Evolutionary conservation across 2,888 invertebrate genomes (phyloP).

Genomic region (Ormyrus rosae): DNA sequence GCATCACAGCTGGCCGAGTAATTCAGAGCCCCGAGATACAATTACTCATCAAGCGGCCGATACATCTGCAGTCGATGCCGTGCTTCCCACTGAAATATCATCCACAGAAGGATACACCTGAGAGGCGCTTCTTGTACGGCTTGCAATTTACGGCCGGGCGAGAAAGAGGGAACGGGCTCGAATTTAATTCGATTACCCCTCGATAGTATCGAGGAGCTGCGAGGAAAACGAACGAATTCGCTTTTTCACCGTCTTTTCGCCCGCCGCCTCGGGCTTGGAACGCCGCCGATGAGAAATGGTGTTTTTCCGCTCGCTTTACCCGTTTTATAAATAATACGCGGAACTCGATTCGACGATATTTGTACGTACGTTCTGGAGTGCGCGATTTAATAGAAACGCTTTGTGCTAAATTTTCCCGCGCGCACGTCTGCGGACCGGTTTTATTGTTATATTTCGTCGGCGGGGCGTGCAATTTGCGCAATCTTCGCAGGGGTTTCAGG

Average conservation of each 20-base stretch:
- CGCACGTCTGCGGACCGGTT: too few species aligned
- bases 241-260: constrained; percentile 26
- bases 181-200: constrained; percentile 46
- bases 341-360: too few species aligned
- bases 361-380: neutral
- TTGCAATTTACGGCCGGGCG: constrained; percentile 20
- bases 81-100: constrained; percentile 6
- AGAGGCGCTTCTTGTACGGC: constrained; percentile 6
- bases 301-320: neutral
- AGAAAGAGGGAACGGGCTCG: neutral
- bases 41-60: constrained; percentile 6
- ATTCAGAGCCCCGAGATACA: neutral
- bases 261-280: too few species aligned
- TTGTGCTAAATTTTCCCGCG: too few species aligned
- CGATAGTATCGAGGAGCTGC: constrained; percentile 14
- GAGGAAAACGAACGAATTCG: neutral
- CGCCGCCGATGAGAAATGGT: too few species aligned
- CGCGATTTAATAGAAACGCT: neutral
- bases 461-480: too few species aligned
- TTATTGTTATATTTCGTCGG: too few species aligned
- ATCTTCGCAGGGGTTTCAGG: too few species aligned
- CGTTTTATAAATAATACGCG: too few species aligned
- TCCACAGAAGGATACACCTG: neutral
- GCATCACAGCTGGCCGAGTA: neutral
- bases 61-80: neutral